Base-by-base conservation (phyloP, 2,113 vertebrate genomes). In the Otis tarda region DNA sequence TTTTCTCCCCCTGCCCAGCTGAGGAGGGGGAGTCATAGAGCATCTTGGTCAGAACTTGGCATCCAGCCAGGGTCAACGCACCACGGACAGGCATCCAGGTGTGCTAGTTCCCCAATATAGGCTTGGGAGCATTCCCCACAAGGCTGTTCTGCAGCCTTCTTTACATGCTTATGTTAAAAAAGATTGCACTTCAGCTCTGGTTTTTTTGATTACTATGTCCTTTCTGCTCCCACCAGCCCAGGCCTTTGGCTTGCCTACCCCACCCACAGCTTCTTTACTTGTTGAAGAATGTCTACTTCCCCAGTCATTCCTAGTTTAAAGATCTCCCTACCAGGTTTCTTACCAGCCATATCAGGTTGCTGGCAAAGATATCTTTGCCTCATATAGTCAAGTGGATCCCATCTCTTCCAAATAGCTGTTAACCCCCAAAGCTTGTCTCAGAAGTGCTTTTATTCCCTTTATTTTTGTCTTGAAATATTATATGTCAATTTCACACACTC, bases 1-100 rank as follows among this genome's bases (percentile, higher is more conserved):
- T 78, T 79, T 90, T 69, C 11, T 92, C 8, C 5, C 12, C 14
- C 25, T 64, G 33, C 35, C 8, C 22, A 69, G 27, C 12, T 39
- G 20, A 59, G 13, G 4, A 74, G 3, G 2, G 4, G 23, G 4
- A n/a, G 4, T 31, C 27, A 87, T 4, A 83, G 17, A 55, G 19
- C 0, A 1, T 9, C 13, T 75, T 75, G 13, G 18, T 70, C 17
- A 6, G 8, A 15, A 7, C 8, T 17, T 65, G 35, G 3, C 6
- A 4, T 41, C 6, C 23, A 61, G 3, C 2, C 14, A 53, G 7
- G 5, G 5, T 43, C 53, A 84, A 17, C 10, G 7, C 17, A 21
- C 20, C 10, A 20, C 6, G 37, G 14, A 61, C 11, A 41, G 19
- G 3, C 27, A 77, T 10, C 11, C 12, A 30, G 0, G 10, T 31